Conservation (phyloP, 2,888 invertebrate genomes). For the Limulus polyphemus region DNA sequence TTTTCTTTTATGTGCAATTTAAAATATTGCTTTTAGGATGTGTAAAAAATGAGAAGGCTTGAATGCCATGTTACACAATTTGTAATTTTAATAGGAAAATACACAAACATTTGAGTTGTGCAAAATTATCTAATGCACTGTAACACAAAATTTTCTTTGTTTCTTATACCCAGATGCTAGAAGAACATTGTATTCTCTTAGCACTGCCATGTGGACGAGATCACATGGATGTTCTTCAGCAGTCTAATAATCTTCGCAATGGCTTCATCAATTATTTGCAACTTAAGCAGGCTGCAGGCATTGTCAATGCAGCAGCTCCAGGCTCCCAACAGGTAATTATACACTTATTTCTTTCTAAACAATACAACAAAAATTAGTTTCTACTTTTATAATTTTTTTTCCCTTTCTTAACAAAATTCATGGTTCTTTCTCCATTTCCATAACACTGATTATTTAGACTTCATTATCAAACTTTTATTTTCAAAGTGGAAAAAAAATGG, state of each 20-base stretch:
- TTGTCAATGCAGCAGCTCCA: slow-evolving; percentile 77
- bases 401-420: not conserved
- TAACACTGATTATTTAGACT: too few species aligned
- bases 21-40: too few species aligned
- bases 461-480: not conserved
- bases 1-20: too few species aligned
- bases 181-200: slow-evolving; percentile 89
- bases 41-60: too few species aligned
- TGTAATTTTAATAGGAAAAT: too few species aligned
- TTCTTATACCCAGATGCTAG: slow-evolving; percentile 57
- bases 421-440: too few species aligned
- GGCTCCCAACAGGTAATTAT: slow-evolving; percentile 62
- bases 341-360: slow-evolving; percentile 2
- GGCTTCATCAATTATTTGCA: slow-evolving; percentile 94
- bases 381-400: not conserved
- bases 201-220: slow-evolving; percentile 92
- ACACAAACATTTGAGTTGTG: too few species aligned
- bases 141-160: too few species aligned
- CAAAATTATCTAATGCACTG: too few species aligned
- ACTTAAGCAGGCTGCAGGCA: slow-evolving; percentile 95
- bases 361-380: not conserved
- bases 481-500: not conserved
- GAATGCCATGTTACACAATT: too few species aligned
- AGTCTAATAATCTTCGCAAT: slow-evolving; percentile 73
- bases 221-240: slow-evolving; percentile 82